phyloP scores from a whole-genome alignment of 2,113 vertebrate genomes.

The Corythoichthys haematopterus region DNA sequence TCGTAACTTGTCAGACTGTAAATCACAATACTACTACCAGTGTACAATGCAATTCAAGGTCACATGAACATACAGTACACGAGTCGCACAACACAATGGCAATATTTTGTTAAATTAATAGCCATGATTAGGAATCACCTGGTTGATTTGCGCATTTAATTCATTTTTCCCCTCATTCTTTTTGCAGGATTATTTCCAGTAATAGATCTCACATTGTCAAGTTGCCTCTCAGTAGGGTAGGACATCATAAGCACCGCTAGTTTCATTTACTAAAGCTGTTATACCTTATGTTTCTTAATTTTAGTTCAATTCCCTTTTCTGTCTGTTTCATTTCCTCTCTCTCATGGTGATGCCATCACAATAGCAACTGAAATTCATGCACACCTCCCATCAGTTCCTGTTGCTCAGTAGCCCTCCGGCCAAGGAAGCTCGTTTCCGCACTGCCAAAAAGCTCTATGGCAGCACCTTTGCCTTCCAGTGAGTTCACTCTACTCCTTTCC shows the following conservation, averaged over 20 bases:
- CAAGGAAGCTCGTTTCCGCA: conserved; percentile 97
- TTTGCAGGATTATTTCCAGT: conserved; percentile 93
- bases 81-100: background rate
- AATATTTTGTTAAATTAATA: background rate
- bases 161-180: conserved; percentile 18
- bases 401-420: conserved; percentile 97
- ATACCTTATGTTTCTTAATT: background rate
- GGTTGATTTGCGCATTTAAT: background rate
- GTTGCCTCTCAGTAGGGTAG: conserved; percentile 97
- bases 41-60: too few species aligned
- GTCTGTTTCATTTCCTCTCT: conserved; percentile 13
- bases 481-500: conserved; percentile 54
- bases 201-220: conserved; percentile 99
- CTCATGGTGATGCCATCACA: conserved; percentile 59
- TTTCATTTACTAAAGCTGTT: conserved; percentile 1
- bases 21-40: too few species aligned
- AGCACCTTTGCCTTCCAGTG: conserved; percentile 99
- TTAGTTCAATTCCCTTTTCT: background rate
- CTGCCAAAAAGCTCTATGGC: conserved; percentile 97
- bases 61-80: too few species aligned
- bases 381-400: conserved; percentile 99
- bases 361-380: conserved; percentile 99
- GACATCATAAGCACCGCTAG: conserved; percentile 35
- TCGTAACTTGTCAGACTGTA: background rate
- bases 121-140: background rate